phyloP scores from a whole-genome alignment of 2,113 vertebrate species.

The Lophotis ruficrista region DNA sequence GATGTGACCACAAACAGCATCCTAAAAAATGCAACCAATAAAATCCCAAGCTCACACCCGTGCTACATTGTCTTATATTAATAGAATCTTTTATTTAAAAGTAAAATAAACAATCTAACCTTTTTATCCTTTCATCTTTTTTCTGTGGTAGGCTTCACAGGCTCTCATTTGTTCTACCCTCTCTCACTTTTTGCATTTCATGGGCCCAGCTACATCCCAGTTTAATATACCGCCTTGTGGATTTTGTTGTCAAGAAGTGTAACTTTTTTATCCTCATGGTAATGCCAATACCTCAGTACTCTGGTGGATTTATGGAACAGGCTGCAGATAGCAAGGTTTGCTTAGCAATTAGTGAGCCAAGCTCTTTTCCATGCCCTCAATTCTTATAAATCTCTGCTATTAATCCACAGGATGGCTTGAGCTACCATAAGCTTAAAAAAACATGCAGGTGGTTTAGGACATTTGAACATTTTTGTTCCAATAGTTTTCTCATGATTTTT shows the following conservation, averaged over 20 bases:
- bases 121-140: neutral
- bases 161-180: neutral
- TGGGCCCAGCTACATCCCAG: neutral
- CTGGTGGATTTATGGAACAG: neutral
- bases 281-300: neutral
- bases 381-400: neutral
- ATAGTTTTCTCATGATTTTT: neutral
- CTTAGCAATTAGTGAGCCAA: neutral
- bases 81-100: neutral
- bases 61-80: neutral
- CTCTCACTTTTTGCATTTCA: neutral
- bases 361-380: neutral
- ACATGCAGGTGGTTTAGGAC: neutral
- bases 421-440: neutral
- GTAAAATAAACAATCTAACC: neutral
- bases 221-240: neutral
- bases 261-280: neutral
- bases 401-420: neutral
- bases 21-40: neutral
- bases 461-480: neutral
- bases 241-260: neutral
- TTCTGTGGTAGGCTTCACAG: neutral
- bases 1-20: neutral
- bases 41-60: neutral
- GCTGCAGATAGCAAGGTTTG: neutral